A percentile compares a stretch with the other conserved stretches of the same genome.
Conservation (phyloP, 1,140 invertebrate genomes). For the Cherax quadricarinatus region DNA sequence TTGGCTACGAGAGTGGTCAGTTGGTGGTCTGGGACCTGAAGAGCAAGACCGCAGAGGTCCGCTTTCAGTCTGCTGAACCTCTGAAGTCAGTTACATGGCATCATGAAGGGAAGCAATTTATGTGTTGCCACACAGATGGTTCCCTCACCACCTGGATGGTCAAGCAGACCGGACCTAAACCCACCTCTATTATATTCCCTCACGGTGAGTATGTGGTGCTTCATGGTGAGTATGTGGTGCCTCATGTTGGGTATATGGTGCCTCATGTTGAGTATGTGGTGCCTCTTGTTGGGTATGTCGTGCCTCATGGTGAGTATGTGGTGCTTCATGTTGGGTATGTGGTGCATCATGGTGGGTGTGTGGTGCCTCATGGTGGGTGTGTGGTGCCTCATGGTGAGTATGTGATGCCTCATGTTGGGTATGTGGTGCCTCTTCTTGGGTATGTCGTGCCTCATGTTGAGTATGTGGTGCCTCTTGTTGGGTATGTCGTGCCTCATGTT, state of each 20-base stretch:
- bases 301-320: slow-evolving; percentile 82
- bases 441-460: no score
- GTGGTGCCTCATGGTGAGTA: no score
- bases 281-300: not conserved
- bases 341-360: no score
- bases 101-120: slow-evolving; percentile 98
- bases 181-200: slow-evolving; percentile 89
- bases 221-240: no score
- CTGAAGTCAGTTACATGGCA: slow-evolving; percentile 95
- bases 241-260: no score
- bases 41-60: slow-evolving; percentile 86
- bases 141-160: slow-evolving; percentile 94
- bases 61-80: slow-evolving; percentile 87
- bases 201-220: slow-evolving; percentile 85
- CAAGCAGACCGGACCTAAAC: slow-evolving; percentile 84
- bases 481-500: no score
- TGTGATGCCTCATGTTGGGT: no score
- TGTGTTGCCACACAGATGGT: slow-evolving; percentile 97
- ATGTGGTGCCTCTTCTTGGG: no score
- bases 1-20: slow-evolving; percentile 96
- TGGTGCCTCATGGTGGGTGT: no score
- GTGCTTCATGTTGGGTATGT: slow-evolving; percentile 79
- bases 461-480: no score
- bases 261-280: no score
- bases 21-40: slow-evolving; percentile 96